Evolutionary conservation across 2,797 vertebrate species (phyloP), one percentile per base, ranked within the genome.

Genomic region (Siniperca scherzeri): DNA sequence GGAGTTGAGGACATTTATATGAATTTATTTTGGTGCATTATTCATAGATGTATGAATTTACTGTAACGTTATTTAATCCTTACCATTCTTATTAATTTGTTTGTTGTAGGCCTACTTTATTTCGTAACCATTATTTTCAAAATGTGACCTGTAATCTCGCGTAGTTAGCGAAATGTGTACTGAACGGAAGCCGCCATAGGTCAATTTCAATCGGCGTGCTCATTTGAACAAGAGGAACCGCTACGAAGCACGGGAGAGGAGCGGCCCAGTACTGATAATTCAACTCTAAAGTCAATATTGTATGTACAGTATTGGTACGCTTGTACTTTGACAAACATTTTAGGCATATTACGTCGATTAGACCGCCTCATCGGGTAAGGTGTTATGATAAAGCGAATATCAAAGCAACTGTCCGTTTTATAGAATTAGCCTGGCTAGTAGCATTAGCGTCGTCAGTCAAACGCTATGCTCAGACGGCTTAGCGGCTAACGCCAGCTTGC

Each of bases 201-300:
- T 73, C 93, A 92, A 59, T 91, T 88, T 65, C 85, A 77, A 61
- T 92, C 91, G 82, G 87, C 91, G 90, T 94, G 91, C 85, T 93
- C 92, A 91, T 95, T 95, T 94, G 91, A 95, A 94, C 89, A 81
- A 87, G 89, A 91, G 64, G 86, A 91, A 87, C 87, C 81, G 90
- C 89, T 84, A 83, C 91, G 90, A 89, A 89, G 89, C 72, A 89
- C 74, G 78, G 84, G 71, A 90, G 87, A 75, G 69, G 83, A 91
- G 90, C 92, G 89, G 93, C 93, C 93, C 89, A 86, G 87, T 79
- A 78, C 84, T 74, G 61, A 91, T 48, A 82, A 86, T 73, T 77
- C 85, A 86, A 87, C 86, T 83, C 80, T 83, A 69, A 89, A 91
- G 38, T 75, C 72, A 70, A 89, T 79, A 94, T 93, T 93, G 94